Conservation (phyloP, 1,140 invertebrate genomes). For the Anoplolepis gracilipes region DNA sequence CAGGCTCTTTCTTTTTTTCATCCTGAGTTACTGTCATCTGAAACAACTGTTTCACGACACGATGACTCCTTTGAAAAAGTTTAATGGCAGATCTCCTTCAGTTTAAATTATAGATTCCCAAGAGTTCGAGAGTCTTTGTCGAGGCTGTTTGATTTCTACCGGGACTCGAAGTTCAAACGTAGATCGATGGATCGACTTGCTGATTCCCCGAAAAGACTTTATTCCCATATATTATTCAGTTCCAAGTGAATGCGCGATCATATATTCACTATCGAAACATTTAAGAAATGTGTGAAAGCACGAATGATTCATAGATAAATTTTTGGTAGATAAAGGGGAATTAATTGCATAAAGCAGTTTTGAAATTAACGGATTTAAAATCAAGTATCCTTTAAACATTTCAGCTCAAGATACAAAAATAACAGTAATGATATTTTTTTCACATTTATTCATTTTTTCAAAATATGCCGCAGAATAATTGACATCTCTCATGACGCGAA, state of each 20-base stretch:
- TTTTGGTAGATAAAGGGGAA: background rate
- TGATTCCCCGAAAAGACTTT: slow-evolving; percentile 12
- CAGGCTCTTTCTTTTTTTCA: background rate
- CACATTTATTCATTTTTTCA: background rate
- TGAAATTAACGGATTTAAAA: background rate
- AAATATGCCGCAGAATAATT: slow-evolving; percentile 16
- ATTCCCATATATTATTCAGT: background rate
- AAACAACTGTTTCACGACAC: background rate
- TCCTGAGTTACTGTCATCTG: slow-evolving; percentile 19
- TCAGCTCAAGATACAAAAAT: background rate
- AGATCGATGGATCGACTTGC: background rate
- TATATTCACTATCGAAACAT: background rate
- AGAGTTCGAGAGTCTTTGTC: slow-evolving; percentile 27
- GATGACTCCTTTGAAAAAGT: slow-evolving; percentile 36
- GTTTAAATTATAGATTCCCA: slow-evolving; percentile 20
- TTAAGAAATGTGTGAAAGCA: background rate
- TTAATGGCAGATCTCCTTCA: background rate
- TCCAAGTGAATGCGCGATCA: background rate
- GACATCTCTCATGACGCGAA: slow-evolving; percentile 30
- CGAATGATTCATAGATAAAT: background rate
- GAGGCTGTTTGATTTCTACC: slow-evolving; percentile 20
- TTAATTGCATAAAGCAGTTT: background rate
- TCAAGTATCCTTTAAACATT: background rate
- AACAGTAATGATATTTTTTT: slow-evolving; percentile 11
- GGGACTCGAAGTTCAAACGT: slow-evolving; percentile 5